Evolutionary conservation across 2,113 vertebrate species (phyloP).

Genomic region (Cisticola juncidis): DNA sequence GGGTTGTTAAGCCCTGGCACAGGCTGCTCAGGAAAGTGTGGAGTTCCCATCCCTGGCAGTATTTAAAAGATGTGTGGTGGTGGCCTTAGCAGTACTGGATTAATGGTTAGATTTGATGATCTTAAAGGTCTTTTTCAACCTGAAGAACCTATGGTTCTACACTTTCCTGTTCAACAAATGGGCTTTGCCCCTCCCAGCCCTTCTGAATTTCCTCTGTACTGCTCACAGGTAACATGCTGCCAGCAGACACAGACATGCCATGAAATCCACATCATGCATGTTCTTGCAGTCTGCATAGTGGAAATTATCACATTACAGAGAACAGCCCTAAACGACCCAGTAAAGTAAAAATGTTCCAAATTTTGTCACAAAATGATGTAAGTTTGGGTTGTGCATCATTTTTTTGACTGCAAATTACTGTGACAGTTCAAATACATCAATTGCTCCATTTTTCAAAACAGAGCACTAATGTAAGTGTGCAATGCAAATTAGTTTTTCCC

Average conservation of each 20-base stretch:
- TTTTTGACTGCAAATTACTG: not conserved
- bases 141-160: not conserved
- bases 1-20: not conserved
- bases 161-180: not conserved
- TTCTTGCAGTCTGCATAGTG: not conserved
- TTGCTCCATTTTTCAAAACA: not conserved
- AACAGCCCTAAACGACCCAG: not conserved
- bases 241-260: not conserved
- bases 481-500: not conserved
- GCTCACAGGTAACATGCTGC: not conserved
- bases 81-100: not conserved
- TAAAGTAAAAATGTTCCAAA: not conserved
- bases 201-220: not conserved
- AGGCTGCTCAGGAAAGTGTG: not conserved
- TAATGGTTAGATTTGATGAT: not conserved
- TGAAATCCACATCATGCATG: not conserved
- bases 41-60: not conserved
- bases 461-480: not conserved
- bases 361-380: not conserved
- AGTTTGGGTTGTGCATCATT: not conserved
- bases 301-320: not conserved
- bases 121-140: not conserved
- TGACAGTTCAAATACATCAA: not conserved
- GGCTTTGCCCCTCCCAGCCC: not conserved
- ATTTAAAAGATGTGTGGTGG: rapidly evolving